Base-by-base conservation (phyloP, 2,888 invertebrate species). In the Craniophora ligustri region DNA sequence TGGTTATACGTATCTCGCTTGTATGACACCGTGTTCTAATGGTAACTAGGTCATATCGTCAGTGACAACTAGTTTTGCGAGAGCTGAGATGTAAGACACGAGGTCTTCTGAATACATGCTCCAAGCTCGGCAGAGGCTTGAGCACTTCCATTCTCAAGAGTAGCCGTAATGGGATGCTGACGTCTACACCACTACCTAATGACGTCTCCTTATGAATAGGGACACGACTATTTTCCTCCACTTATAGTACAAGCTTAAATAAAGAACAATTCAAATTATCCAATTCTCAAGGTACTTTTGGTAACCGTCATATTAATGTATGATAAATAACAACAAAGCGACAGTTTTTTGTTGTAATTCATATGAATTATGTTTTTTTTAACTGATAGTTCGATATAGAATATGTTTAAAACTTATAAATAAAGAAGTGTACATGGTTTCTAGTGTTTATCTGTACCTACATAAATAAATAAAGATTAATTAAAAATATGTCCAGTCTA, bases 31-130 rank as follows among this genome's bases (percentile, higher is more conserved):
- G 36, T 64, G 48, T 60, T 50, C 54, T 53, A 44, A 58, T 42
- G 67, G 41, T 76, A 79, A 81, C 82, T 80, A 75, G 81, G 82
- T 78, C 76, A 77, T 62, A 67, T 69, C 72, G 76, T 57, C 69
- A 72, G 53, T 49, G 56, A 63, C 71, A 66, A 75, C 67, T 74
- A 70, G 64, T 55, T 63, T 66, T 54, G 35, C 47, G 58, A 64
- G 56, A 55, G 59, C 42, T 58, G 53, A 66, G 57, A 55, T 58
- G 49, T 61, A 53, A 59, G 54, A 46, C 53, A 45, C 47, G 45
- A 60, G 68, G 58, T 61, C 66, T 69, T 56, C 62, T 80, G 79
- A 77, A 81, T 77, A 64, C 72, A 65, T 70, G 67, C 80, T 81
- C 46, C 58, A 67, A 65, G 49, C 75, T 60, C 34, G 50, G 46